A percentile compares a stretch with the other conserved stretches of the same genome.
Evolutionary conservation across 1,140 invertebrate genomes (phyloP).

Genomic region (Brachionus asplanchnoidis): DNA sequence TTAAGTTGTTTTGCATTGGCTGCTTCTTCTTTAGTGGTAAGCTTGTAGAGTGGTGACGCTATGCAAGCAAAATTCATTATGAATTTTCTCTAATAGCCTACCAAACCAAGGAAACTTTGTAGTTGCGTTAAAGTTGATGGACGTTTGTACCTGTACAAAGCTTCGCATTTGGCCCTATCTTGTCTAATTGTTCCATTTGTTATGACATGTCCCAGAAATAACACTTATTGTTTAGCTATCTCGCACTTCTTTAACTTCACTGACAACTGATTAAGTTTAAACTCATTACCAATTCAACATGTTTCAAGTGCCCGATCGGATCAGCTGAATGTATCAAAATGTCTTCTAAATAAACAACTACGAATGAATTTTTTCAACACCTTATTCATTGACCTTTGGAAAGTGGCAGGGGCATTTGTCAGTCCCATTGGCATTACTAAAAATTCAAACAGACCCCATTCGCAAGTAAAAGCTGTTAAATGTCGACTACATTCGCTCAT

Average conservation of each 20-base stretch:
- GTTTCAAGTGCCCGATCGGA: background rate
- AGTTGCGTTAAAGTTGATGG: slow-evolving; percentile 43
- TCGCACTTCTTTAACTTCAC: background rate
- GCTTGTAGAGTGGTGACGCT: slow-evolving; percentile 26
- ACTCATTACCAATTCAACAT: background rate
- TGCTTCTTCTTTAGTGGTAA: slow-evolving; percentile 41
- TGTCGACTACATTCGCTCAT: slow-evolving; percentile 28
- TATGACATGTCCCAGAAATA: slow-evolving; percentile 42
- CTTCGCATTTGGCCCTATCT: slow-evolving; percentile 36
- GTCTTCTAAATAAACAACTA: slow-evolving; percentile 20
- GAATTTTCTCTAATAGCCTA: slow-evolving; percentile 44
- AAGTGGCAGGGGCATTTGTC: slow-evolving; percentile 55
- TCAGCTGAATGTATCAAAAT: slow-evolving; percentile 10
- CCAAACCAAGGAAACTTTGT: slow-evolving; percentile 42
- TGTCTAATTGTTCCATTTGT: slow-evolving; percentile 41
- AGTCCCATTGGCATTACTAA: slow-evolving; percentile 57
- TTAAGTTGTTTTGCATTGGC: slow-evolving; percentile 36
- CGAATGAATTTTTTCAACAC: background rate
- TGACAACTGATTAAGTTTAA: background rate
- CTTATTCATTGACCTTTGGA: slow-evolving; percentile 59
- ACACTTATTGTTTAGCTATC: background rate
- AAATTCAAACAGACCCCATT: slow-evolving; percentile 50
- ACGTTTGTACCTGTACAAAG: slow-evolving; percentile 26
- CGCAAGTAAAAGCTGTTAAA: slow-evolving; percentile 42
- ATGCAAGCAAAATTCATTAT: slow-evolving; percentile 42